Base-by-base conservation (phyloP, 2,888 invertebrate genomes). In the Stegophylla sp. region DNA sequence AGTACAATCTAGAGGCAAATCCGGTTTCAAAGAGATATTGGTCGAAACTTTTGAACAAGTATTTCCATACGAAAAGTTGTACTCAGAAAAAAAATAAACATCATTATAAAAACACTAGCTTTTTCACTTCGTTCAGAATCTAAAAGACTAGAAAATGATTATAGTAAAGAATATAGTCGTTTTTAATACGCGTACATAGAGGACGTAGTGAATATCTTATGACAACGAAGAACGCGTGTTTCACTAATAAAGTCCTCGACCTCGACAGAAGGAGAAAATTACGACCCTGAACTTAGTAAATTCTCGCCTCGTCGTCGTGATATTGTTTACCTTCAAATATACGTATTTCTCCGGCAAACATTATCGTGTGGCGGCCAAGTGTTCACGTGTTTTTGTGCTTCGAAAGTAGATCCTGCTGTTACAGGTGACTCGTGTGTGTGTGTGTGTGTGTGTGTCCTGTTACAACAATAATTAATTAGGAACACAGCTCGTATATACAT, bases 201-300 rank as follows among this genome's bases (percentile, higher is more conserved):
- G n/a, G 7, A 48, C 34, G 53, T 41, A 23, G 34, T 75, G 48
- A 63, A 64, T 75, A 76, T 76, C 66, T 66, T 41, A 76, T n/a
- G n/a, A n/a, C n/a, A 34, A 76, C 34, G n/a, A 43, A 41, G 12
- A n/a, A 59, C 72, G 48, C 28, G 48, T 75, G 53, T 67, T 59
- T 76, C 13, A 63, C 20, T 15, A 26, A 17, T n/a, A 26, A 20
- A 28, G 26, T 45, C n/a, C n/a, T n/a, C 28, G 59, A 48, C 59
- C 59, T 69, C 28, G 45, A 26, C 67, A 0, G 56, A 45, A 77
- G 45, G 77, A 77, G 69, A 69, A 34, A 69, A 77, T 45, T 2
- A 23, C 34, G 67, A 61, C 77, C 77, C n/a, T 69, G 77, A 69
- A 69, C 66, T 45, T 67, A 56, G 2, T 20, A 34, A 34, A 5